phyloP scores from a whole-genome alignment of 1,140 invertebrate genomes.

The Pseudoatta argentina region DNA sequence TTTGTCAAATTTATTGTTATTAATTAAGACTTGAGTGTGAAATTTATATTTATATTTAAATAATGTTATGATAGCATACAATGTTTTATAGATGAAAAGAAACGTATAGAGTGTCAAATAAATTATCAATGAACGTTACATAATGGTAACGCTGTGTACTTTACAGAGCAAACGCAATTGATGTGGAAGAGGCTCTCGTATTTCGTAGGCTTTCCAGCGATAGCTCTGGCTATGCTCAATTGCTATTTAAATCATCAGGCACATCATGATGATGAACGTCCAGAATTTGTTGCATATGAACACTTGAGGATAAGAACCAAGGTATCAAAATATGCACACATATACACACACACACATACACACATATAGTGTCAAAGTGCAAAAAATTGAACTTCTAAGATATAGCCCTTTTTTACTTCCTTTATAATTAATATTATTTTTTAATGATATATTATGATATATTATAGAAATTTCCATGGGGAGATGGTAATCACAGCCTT shows the following conservation, averaged over 20 bases:
- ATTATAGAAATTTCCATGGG: conserved; percentile 87
- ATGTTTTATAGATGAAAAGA: not conserved
- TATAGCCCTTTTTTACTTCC: not conserved
- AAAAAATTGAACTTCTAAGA: not conserved
- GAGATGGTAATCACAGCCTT: conserved; percentile 87
- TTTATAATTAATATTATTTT: not conserved
- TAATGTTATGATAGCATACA: not conserved
- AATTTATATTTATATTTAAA: not conserved
- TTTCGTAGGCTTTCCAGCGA: conserved; percentile 61
- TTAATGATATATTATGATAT: not conserved
- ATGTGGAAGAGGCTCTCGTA: conserved; percentile 61
- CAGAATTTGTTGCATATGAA: conserved; percentile 52
- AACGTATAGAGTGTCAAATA: not conserved
- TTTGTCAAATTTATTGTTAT: not conserved
- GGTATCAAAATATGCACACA: conserved; percentile 46
- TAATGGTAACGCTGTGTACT: conserved; percentile 30
- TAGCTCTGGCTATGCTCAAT: conserved; percentile 53
- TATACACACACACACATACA: too few relatives aligned
- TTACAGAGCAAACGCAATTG: conserved; percentile 29
- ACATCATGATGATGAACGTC: not conserved
- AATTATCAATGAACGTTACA: conserved; percentile 38
- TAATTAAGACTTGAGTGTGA: not conserved
- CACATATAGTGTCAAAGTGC: too few relatives aligned
- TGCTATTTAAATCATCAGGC: conserved; percentile 37
- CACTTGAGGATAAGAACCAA: conserved; percentile 70